Evolutionary conservation across 2,113 vertebrate species (phyloP).

Genomic region (Nannospalax galili): DNA sequence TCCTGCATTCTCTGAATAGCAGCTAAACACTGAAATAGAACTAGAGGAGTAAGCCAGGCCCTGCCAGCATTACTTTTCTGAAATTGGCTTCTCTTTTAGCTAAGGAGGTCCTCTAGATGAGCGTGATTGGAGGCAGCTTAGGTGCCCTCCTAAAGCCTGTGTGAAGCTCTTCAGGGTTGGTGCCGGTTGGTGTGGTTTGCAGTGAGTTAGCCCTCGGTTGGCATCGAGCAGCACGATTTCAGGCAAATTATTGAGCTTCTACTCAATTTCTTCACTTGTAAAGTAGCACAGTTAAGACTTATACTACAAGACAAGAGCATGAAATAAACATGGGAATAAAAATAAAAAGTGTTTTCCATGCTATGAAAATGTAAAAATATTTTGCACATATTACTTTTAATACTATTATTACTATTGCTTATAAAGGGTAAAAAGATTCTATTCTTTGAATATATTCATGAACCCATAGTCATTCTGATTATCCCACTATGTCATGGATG

Average conservation of each 20-base stretch:
- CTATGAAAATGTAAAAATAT: background rate
- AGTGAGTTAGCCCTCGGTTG: background rate
- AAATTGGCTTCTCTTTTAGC: background rate
- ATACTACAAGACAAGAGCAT: background rate
- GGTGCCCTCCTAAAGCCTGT: background rate
- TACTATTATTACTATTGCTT: background rate
- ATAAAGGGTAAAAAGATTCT: background rate
- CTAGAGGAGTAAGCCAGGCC: background rate
- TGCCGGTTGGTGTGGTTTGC: background rate
- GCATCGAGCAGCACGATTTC: background rate
- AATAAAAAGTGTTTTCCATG: background rate
- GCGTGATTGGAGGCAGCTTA: background rate
- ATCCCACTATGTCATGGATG: background rate
- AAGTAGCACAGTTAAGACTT: background rate
- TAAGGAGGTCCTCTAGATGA: background rate
- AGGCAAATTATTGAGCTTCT: background rate
- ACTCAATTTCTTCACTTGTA: background rate
- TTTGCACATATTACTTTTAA: background rate
- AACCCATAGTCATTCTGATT: background rate
- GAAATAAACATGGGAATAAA: background rate
- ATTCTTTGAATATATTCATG: background rate
- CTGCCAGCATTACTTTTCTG: background rate
- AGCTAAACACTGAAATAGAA: background rate
- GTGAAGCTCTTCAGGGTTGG: background rate
- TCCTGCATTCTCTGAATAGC: constrained; percentile 47